Evolutionary conservation across 2,888 invertebrate species (phyloP).

Genomic region (Lithophane socia): DNA sequence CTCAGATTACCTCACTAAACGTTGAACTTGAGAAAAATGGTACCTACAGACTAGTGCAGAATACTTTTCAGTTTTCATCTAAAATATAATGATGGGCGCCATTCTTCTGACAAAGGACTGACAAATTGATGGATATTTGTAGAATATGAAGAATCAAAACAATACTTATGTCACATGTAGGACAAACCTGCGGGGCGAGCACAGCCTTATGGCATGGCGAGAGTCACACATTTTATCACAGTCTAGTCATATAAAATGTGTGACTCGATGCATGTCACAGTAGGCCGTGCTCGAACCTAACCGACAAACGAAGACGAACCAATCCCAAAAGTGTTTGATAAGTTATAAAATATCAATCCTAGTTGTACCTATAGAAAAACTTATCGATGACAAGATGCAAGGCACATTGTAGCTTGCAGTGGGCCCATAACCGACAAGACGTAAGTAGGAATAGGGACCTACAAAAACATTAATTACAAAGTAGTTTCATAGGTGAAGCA

Average conservation of each 20-base stretch:
- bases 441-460: not conserved
- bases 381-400: not conserved
- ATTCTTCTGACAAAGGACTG: not conserved
- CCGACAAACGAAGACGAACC: not conserved
- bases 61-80: not conserved
- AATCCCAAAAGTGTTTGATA: not conserved
- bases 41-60: not conserved
- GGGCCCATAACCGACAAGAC: too few relatives aligned
- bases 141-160: not conserved
- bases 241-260: too few relatives aligned
- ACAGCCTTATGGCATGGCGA: too few relatives aligned
- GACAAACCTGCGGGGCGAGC: too few relatives aligned
- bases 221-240: too few relatives aligned
- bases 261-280: too few relatives aligned
- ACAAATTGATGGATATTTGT: not conserved
- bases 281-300: not conserved
- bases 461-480: not conserved
- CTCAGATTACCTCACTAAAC: not conserved
- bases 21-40: not conserved
- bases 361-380: not conserved
- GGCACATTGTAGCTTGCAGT: not conserved
- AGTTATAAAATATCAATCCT: too few relatives aligned
- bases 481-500: not conserved
- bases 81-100: not conserved
- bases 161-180: not conserved